Percentiles rank a stretch among this genome's conserved stretches.
These are phyloP conservation scores for Neoarius graeffei DNA, from an alignment of 2,113 vertebrate genomes.

Conservation along the genomic window DNA sequence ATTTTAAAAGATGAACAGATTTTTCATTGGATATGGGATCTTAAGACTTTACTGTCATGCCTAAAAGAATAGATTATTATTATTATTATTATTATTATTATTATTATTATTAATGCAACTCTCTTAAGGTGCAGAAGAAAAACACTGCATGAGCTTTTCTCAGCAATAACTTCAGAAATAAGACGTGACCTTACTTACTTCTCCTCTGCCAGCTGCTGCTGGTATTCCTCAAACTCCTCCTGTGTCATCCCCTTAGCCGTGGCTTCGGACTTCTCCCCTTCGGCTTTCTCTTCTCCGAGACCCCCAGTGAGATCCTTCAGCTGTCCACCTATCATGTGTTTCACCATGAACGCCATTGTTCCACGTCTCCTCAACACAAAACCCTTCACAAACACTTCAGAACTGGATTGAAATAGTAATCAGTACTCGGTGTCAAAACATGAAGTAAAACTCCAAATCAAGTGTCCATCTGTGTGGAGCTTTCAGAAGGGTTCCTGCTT, in stretches of 20 bases:
- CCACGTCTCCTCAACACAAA: conserved; percentile 1
- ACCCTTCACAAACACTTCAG: background rate
- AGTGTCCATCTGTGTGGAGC: background rate
- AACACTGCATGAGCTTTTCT: background rate
- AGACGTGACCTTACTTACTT: conserved; percentile 79
- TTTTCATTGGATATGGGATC: background rate
- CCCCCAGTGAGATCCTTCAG: conserved; percentile 96
- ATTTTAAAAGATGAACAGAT: no score
- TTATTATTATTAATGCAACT: no score
- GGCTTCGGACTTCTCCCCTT: conserved; percentile 84
- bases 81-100: background rate
- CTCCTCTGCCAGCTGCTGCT: conserved; percentile 94
- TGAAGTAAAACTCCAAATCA: background rate
- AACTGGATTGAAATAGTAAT: background rate
- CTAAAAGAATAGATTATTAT: background rate
- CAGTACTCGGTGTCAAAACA: background rate
- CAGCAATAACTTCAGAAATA: background rate
- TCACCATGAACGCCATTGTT: conserved; percentile 96
- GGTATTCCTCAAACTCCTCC: conserved; percentile 95
- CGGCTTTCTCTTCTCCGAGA: conserved; percentile 87
- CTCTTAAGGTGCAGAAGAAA: background rate
- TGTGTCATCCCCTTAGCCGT: conserved; percentile 92
- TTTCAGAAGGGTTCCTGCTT: background rate
- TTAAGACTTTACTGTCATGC: background rate
- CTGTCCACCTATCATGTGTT: conserved; percentile 93